A percentile compares a stretch with the other conserved stretches of the same genome.
Conservation (phyloP, 1,140 invertebrate genomes). For the Zaprionus camerounensis region DNA sequence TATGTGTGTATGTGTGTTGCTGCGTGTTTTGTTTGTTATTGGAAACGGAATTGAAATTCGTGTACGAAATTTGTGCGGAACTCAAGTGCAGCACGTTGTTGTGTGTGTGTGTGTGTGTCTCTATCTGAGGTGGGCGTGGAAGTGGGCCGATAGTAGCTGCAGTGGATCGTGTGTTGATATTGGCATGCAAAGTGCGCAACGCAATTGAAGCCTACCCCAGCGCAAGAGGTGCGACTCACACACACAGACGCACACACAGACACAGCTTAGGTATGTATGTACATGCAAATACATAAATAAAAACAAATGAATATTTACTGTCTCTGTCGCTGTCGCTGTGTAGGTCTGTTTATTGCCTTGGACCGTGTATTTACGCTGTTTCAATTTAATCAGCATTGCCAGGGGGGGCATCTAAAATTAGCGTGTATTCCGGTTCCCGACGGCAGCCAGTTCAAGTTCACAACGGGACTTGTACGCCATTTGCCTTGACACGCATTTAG, state of each 20-base stretch:
- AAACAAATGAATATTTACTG: constrained; percentile 15
- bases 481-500: constrained; percentile 63
- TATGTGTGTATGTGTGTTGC: constrained; percentile 40
- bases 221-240: constrained; percentile 34
- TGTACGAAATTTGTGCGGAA: constrained; percentile 72
- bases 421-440: constrained; percentile 52
- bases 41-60: constrained; percentile 67
- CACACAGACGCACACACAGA: neutral
- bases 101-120: constrained; percentile 22
- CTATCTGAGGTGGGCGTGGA: constrained; percentile 53
- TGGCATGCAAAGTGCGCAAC: constrained; percentile 57
- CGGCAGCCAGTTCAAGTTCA: constrained; percentile 66
- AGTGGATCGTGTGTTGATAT: constrained; percentile 10
- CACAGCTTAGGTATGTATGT: constrained; percentile 10
- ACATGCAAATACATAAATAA: constrained; percentile 9
- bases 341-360: constrained; percentile 9
- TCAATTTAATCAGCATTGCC: constrained; percentile 59
- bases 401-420: constrained; percentile 68
- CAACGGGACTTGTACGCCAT: constrained; percentile 24
- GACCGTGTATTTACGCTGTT: constrained; percentile 36
- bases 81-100: constrained; percentile 55
- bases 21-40: constrained; percentile 76
- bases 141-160: constrained; percentile 49
- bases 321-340: neutral
- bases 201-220: constrained; percentile 45